Evolutionary conservation across 2,113 vertebrate species (phyloP).

Genomic region (Coturnix japonica): DNA sequence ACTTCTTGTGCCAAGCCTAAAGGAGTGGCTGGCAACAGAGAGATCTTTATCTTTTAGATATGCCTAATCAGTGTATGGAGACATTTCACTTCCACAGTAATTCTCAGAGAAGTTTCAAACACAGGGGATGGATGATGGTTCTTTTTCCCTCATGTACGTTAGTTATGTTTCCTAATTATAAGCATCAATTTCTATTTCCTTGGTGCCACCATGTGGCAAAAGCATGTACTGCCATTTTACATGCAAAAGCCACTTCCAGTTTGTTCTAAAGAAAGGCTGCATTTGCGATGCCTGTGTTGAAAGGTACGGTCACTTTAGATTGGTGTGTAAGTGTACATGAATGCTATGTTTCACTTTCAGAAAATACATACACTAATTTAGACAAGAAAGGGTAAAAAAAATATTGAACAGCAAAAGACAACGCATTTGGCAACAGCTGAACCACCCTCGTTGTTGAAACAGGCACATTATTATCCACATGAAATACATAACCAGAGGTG

Average conservation of each 20-base stretch:
- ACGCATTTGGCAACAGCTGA: neutral
- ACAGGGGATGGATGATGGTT: neutral
- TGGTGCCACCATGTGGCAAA: conserved; percentile 79
- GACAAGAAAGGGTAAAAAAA: neutral
- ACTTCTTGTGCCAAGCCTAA: neutral
- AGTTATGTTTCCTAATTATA: neutral
- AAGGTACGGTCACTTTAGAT: neutral
- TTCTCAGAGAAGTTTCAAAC: neutral
- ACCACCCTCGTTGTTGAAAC: neutral
- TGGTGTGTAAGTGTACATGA: neutral
- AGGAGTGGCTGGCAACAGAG: neutral
- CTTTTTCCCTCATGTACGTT: neutral
- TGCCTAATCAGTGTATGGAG: neutral
- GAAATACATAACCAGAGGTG: neutral
- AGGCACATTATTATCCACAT: rapidly evolving
- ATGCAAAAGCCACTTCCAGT: neutral
- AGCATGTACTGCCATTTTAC: conserved; percentile 11
- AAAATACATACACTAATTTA: neutral
- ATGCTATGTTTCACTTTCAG: neutral
- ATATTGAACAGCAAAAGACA: neutral
- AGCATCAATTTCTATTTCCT: conserved; percentile 66
- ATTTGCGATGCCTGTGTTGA: rapidly evolving
- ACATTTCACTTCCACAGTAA: neutral
- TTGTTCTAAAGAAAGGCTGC: neutral
- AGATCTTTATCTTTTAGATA: neutral